These are phyloP conservation scores for Galbula dea DNA, from an alignment of 2,113 vertebrate species.

Conservation along the genomic window DNA sequence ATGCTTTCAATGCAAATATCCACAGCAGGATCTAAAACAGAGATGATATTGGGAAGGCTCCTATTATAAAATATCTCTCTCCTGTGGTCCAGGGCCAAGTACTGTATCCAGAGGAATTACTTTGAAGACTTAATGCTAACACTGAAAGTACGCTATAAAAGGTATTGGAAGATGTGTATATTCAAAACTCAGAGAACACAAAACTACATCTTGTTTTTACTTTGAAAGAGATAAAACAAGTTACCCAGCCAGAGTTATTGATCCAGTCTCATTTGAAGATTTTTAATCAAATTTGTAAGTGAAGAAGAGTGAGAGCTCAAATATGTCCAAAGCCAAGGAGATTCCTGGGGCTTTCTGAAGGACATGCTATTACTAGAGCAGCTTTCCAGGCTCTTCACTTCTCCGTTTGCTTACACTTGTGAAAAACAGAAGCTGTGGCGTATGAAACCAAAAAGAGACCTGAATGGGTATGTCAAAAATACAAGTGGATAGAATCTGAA, in stretches of 20 bases:
- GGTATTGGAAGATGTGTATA: neutral
- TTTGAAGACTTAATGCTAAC: neutral
- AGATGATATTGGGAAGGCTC: neutral
- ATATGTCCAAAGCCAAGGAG: neutral
- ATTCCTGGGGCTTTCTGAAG: neutral
- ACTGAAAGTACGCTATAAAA: neutral
- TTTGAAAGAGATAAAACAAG: neutral
- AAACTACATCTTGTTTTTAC: neutral
- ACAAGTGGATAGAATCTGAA: neutral
- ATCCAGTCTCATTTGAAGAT: neutral
- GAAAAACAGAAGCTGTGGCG: neutral
- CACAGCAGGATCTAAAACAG: neutral
- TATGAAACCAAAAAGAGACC: neutral
- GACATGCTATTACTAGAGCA: neutral
- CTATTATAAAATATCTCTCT: neutral
- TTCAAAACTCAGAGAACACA: neutral
- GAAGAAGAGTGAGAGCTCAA: too few species aligned
- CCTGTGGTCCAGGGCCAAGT: neutral
- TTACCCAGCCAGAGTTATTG: neutral
- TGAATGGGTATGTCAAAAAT: neutral
- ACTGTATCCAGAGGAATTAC: neutral
- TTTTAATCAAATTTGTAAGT: too few species aligned
- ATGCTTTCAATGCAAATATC: neutral
- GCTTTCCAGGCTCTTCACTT: neutral
- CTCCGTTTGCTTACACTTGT: neutral